Conservation (phyloP, 2,888 invertebrate genomes). For the Opisthograptis luteolata region DNA sequence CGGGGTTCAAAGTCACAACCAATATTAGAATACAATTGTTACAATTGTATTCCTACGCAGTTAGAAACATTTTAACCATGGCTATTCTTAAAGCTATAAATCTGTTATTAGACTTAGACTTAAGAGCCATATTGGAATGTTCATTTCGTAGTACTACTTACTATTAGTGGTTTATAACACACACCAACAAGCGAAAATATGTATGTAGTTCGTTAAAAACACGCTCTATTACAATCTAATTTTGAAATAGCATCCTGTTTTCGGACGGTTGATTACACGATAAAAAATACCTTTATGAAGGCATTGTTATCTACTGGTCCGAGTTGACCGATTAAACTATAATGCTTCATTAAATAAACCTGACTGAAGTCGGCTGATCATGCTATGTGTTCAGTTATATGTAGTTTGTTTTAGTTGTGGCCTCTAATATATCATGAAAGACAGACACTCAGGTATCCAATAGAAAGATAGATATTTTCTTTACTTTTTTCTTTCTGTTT, state of each 20-base stretch:
- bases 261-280: slow-evolving; percentile 47
- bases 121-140: slow-evolving; percentile 11
- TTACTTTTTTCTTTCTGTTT: too few relatives aligned
- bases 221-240: slow-evolving; percentile 66
- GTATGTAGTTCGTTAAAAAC: slow-evolving; percentile 43
- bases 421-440: too few relatives aligned
- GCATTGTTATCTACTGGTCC: slow-evolving; percentile 46
- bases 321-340: slow-evolving; percentile 41
- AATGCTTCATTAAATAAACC: slow-evolving; percentile 2
- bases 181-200: slow-evolving; percentile 38
- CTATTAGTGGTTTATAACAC: slow-evolving; percentile 23
- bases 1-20: too few relatives aligned
- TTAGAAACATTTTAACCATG: not conserved
- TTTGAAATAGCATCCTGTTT: slow-evolving; percentile 63
- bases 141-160: slow-evolving; percentile 1
- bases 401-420: too few relatives aligned
- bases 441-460: too few relatives aligned
- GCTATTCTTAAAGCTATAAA: not conserved
- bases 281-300: slow-evolving; percentile 48
- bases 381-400: too few relatives aligned
- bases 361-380: not conserved
- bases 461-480: too few relatives aligned
- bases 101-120: not conserved
- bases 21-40: too few relatives aligned
- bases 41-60: too few relatives aligned